Percentiles rank a stretch among this genome's conserved stretches.
Evolutionary conservation across 1,140 invertebrate species (phyloP).

Genomic region (Drosophila burlai): DNA sequence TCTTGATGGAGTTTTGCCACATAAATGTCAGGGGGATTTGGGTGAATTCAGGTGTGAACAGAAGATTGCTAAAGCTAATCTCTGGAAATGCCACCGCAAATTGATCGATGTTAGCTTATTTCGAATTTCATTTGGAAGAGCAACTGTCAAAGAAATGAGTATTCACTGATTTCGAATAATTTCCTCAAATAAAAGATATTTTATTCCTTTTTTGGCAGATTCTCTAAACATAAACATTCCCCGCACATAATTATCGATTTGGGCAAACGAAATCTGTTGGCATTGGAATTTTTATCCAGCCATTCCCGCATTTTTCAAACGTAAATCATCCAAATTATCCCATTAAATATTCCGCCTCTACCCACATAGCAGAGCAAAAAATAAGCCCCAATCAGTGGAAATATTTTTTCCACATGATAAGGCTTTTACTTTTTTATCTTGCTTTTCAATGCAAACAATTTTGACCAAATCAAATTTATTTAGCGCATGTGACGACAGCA

Average conservation of each 20-base stretch:
- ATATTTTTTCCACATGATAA: conserved; percentile 28
- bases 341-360: conserved; percentile 36
- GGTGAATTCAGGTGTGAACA: conserved; percentile 14
- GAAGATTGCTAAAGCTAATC: conserved; percentile 4
- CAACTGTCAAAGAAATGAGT: not conserved
- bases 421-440: conserved; percentile 3
- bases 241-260: conserved; percentile 13
- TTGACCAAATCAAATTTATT: conserved; percentile 66
- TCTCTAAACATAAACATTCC: not conserved
- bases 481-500: conserved; percentile 42
- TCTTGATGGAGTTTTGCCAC: conserved; percentile 19
- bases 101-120: not conserved
- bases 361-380: not conserved
- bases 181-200: not conserved
- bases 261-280: not conserved
- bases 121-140: not conserved
- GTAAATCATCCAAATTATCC: conserved; percentile 41
- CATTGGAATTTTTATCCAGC: not conserved
- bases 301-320: not conserved
- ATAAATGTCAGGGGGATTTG: conserved; percentile 8
- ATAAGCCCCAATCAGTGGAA: conserved; percentile 42
- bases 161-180: conserved; percentile 3
- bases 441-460: conserved; percentile 49
- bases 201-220: not conserved
- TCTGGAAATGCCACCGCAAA: not conserved